Evolutionary conservation across 2,113 vertebrate genomes (phyloP).

Genomic region (Dunckerocampus dactyliophorus): DNA sequence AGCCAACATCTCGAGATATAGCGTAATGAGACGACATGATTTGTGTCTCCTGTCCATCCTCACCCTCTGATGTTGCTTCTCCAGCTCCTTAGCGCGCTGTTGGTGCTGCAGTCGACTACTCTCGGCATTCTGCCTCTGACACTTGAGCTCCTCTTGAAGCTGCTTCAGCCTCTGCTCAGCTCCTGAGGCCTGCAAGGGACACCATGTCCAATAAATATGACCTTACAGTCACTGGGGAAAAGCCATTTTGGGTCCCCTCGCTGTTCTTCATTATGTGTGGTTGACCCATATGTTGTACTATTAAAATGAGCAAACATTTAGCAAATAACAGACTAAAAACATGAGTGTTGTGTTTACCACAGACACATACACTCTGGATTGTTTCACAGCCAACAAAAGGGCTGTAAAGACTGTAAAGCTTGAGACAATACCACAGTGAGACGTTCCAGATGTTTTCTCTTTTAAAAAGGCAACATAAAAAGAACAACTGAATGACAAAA

Average conservation of each 20-base stretch:
- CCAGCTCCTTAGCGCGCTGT: slow-evolving; percentile 69
- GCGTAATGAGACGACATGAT: neutral
- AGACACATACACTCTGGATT: neutral
- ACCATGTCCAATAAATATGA: slow-evolving; percentile 5
- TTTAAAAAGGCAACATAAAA: neutral
- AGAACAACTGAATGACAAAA: neutral
- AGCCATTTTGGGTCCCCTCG: neutral
- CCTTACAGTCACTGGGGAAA: neutral
- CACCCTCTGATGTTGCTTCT: slow-evolving; percentile 76
- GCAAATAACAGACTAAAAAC: neutral
- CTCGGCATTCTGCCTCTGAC: slow-evolving; percentile 75
- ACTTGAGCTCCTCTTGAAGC: slow-evolving; percentile 75
- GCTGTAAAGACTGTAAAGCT: no score
- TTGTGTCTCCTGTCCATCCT: neutral
- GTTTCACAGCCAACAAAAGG: slow-evolving; percentile 1
- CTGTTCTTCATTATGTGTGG: neutral
- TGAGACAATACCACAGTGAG: neutral
- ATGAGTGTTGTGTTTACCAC: neutral
- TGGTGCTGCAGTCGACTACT: slow-evolving; percentile 70
- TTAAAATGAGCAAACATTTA: neutral
- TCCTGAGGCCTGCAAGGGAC: slow-evolving; percentile 49
- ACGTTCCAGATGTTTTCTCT: slow-evolving; percentile 8
- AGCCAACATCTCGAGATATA: neutral
- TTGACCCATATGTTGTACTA: no score
- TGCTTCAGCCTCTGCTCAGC: slow-evolving; percentile 71